A percentile compares a stretch with the other conserved stretches of the same genome.
Evolutionary conservation across 1,140 invertebrate genomes (phyloP).

Genomic region (Nilaparvata lugens): DNA sequence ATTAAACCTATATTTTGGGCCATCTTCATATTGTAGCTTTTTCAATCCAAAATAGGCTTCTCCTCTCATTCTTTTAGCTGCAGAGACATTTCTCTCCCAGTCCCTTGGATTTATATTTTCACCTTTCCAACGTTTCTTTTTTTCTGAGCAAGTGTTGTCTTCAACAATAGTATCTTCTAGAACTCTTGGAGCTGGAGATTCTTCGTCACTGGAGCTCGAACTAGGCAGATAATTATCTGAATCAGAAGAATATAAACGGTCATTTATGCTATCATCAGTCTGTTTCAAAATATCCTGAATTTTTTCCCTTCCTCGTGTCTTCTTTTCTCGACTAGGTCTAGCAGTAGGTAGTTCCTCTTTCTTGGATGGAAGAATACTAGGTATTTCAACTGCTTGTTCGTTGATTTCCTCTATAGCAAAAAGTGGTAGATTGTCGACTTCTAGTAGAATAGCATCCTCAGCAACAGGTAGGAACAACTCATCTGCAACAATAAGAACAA

Average conservation of each 20-base stretch:
- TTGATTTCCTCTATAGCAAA: too few species aligned
- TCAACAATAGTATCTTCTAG: neutral
- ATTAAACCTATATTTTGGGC: slow-evolving; percentile 8
- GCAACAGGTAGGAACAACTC: too few species aligned
- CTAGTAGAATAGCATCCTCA: too few species aligned
- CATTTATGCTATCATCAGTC: neutral
- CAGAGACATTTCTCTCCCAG: slow-evolving; percentile 7
- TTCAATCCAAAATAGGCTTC: slow-evolving; percentile 17
- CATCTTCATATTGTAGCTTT: slow-evolving; percentile 8
- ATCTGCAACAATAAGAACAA: too few species aligned
- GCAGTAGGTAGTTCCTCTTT: too few species aligned
- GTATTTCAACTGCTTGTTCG: too few species aligned
- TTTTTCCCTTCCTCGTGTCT: neutral
- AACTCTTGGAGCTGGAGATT: neutral
- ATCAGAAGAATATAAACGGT: neutral
- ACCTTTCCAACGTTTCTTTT: slow-evolving; percentile 13
- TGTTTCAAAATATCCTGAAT: neutral
- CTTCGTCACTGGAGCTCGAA: neutral
- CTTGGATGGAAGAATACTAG: too few species aligned
- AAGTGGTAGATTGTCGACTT: too few species aligned
- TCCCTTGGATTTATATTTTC: slow-evolving; percentile 14
- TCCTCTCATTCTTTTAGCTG: slow-evolving; percentile 24
- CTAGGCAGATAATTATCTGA: neutral
- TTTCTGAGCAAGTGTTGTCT: neutral
- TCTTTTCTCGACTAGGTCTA: too few species aligned